Conservation (phyloP, 2,888 invertebrate genomes). For the Holacanthella duospinosa region DNA sequence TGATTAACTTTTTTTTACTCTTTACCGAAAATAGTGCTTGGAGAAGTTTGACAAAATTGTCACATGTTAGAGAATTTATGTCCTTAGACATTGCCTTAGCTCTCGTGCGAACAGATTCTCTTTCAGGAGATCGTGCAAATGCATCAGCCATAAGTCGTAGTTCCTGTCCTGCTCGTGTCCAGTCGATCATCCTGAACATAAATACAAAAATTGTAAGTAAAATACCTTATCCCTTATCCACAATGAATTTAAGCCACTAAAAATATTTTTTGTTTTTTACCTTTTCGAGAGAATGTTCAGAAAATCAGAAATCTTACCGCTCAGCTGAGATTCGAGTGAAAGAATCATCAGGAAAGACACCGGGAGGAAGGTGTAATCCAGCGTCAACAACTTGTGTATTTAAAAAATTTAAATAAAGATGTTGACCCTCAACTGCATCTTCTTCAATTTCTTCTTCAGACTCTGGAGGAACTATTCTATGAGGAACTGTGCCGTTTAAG, state of each 20-base stretch:
- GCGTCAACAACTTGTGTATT: neutral
- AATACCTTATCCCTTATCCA: neutral
- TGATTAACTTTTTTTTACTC: neutral
- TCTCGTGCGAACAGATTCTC: conserved; percentile 45
- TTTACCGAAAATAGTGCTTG: conserved; percentile 50
- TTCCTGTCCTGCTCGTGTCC: conserved; percentile 42
- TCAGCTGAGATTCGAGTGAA: conserved; percentile 6
- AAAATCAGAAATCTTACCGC: conserved; percentile 8
- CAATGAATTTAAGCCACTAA: neutral
- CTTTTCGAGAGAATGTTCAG: conserved; percentile 3
- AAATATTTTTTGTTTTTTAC: neutral
- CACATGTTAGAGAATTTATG: conserved; percentile 47
- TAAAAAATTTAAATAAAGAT: conserved; percentile 31
- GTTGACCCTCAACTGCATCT: conserved; percentile 28
- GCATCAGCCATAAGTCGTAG: conserved; percentile 46
- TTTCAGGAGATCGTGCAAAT: conserved; percentile 48
- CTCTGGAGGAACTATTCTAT: neutral
- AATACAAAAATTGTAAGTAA: neutral
- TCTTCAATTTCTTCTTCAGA: conserved; percentile 22
- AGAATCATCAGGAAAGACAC: neutral
- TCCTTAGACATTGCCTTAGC: conserved; percentile 46
- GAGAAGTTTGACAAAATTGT: conserved; percentile 50
- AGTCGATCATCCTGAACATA: conserved; percentile 15
- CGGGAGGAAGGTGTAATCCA: neutral
- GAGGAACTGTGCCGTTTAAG: no score